Percentiles rank a stretch among this genome's conserved stretches.
phyloP scores from a whole-genome alignment of 1,140 invertebrate species.

The Plutomurus gul region DNA sequence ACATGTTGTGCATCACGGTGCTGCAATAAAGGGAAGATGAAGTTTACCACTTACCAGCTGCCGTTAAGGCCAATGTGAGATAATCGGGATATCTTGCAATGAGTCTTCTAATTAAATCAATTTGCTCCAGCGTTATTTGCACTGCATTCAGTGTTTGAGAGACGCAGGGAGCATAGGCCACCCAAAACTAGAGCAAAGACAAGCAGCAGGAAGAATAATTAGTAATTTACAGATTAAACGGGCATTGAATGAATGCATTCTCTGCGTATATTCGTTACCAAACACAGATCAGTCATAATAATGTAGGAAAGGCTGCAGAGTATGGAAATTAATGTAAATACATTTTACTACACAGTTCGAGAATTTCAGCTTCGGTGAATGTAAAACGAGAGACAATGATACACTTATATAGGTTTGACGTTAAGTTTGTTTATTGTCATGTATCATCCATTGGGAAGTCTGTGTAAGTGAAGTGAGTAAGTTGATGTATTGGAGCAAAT shows the following conservation, averaged over 20 bases:
- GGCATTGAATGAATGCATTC: too few relatives aligned
- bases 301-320: neutral
- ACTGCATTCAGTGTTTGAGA: constrained; percentile 84
- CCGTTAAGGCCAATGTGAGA: constrained; percentile 75
- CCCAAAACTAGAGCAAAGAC: constrained; percentile 78
- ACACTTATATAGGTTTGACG: too few relatives aligned
- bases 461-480: too few relatives aligned
- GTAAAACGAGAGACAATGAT: too few relatives aligned
- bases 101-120: constrained; percentile 81
- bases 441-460: too few relatives aligned
- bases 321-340: neutral
- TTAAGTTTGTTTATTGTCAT: too few relatives aligned
- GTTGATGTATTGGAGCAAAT: too few relatives aligned
- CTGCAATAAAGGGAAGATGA: neutral
- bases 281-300: neutral
- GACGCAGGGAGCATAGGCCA: constrained; percentile 81
- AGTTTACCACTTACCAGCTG: constrained; percentile 65
- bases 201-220: neutral
- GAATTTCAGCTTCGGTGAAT: too few relatives aligned
- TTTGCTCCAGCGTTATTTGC: constrained; percentile 81
- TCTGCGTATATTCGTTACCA: too few relatives aligned
- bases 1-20: neutral
- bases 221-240: too few relatives aligned
- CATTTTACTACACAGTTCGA: too few relatives aligned
- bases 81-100: constrained; percentile 78